Evolutionary conservation across 2,888 invertebrate species (phyloP), one percentile per base, ranked within the genome.

Genomic region (Ametastegia equiseti): DNA sequence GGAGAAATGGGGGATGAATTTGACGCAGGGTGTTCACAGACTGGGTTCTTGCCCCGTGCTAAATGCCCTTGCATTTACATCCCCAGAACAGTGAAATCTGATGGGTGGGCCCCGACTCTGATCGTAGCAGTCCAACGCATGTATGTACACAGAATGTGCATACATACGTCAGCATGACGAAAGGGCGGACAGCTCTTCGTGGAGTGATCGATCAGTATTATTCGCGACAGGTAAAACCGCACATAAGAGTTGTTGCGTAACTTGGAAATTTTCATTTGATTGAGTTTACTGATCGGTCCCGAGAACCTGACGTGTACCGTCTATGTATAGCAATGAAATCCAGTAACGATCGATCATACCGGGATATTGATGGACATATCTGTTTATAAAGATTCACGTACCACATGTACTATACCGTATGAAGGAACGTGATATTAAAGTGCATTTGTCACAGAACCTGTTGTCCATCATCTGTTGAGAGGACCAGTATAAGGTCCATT

Each of bases 251-350:
- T 39, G 6, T 60, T 60, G 15, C 60, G 60, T 30, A 60, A 60
- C 30, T 60, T 33, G 11, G 3, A 50, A 4, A 27, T 27, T 19
- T 75, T 75, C 23, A 75, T 50, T 19, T 50, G 50, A 75, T 75
- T 75, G 54, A 54, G 75, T 75, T 75, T 75, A 54, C 75, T 54
- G 75, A 75, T 75, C 75, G 75, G 33, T n/a, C n/a, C 23, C 36
- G 27, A 36, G 27, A 11, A 27, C 6, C 15, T 36, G 47, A 27
- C 45, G n/a, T 9, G 6, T 27, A 60, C 30, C 60, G 60, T 15
- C 13, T n/a, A n/a, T n/a, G n/a, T n/a, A n/a, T 30, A 13, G 60
- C 27, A 60, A 5, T 9, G 6, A 9, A 60, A 71, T 45, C 71
- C 15, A 13, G 27, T 7, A 30, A 13, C 45, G 15, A 42, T 42